Evolutionary conservation across 2,888 invertebrate species (phyloP), one percentile per base, ranked within the genome.

Genomic region (Mesodorylaimus sp.): DNA sequence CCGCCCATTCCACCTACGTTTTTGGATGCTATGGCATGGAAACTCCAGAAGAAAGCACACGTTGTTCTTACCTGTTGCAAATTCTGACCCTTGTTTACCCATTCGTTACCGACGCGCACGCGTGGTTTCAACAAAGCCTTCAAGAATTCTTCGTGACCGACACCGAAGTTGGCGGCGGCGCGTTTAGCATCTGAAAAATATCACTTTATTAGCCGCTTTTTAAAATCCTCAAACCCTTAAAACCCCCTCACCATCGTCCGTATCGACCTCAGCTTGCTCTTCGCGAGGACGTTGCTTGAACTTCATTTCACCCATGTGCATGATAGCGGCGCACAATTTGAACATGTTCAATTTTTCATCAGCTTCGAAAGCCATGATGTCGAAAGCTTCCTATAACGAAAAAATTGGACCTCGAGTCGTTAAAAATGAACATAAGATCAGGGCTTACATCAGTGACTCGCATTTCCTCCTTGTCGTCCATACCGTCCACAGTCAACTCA

Each of bases 201-300:
- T n/a, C n/a, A n/a, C n/a, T n/a, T n/a, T n/a, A n/a, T n/a, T n/a
- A n/a, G n/a, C n/a, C n/a, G n/a, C n/a, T n/a, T n/a, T n/a, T n/a
- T n/a, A n/a, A n/a, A n/a, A n/a, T n/a, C n/a, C n/a, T n/a, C n/a
- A n/a, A n/a, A n/a, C n/a, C n/a, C n/a, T n/a, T n/a, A n/a, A n/a
- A n/a, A n/a, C n/a, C n/a, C n/a, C n/a, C 21, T 5, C 37, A 48
- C 48, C 48, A 3, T 25, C 43, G 10, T 23, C 46, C 25, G 27
- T 37, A 25, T 50, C 50, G 37, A 25, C 21, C 73, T 91, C 91
- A 74, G 91, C 91, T 76, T 97, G 97, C 75, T 97, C 97, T 75
- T 95, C 97, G 67, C 95, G 85, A 78, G 95, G 95, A 75, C 95
- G 86, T 77, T 97, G 97, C 74, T 97, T 99, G 84, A 97, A 97